Base-by-base conservation (phyloP, 2,888 invertebrate species). In the Epirrhoe tristata region DNA sequence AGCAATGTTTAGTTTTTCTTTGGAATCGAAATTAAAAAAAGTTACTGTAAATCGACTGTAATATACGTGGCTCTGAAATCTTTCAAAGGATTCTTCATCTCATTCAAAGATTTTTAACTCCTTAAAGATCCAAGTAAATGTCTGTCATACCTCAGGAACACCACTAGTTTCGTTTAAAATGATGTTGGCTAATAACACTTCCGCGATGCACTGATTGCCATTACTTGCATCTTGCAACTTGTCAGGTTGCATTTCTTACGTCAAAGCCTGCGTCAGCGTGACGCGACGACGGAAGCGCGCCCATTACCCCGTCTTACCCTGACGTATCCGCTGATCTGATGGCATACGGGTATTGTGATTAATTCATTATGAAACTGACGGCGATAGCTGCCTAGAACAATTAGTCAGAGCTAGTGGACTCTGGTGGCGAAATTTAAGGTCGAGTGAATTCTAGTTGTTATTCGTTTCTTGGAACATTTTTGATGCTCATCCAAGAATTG, bases 231-330 rank as follows among this genome's bases (percentile, higher is more conserved):
- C 48, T 63, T 53, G 58, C 56, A 48, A 10, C 16, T 34, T 65
- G 67, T 58, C 60, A 64, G 58, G 65, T 65, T 67, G 67, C 54
- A 58, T 34, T 46, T 59, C 56, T 63, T 58, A 48, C 66, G 69
- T 52, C 63, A 77, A 69, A 71, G 70, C 63, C 55, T 80, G 81
- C 84, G 81, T 82, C 83, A 84, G 77, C 76, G 74, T 73, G 74
- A 70, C 75, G 78, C 75, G 80, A 59, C 62, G 66, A 86, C 89
- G 89, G 89, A 91, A 85, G 73, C 78, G 77, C 78, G 76, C 79
- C 77, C 83, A 90, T 90, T 90, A 90, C 76, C 78, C 82, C 83
- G 89, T 88, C 88, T 70, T 66, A 72, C 59, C 74, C 77, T 81
- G 84, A 83, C 74, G 81, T 82, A 85, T 89, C 89, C 39, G 39